Conservation (phyloP, 2,888 invertebrate genomes). For the Synanthedon andrenaeformis region DNA sequence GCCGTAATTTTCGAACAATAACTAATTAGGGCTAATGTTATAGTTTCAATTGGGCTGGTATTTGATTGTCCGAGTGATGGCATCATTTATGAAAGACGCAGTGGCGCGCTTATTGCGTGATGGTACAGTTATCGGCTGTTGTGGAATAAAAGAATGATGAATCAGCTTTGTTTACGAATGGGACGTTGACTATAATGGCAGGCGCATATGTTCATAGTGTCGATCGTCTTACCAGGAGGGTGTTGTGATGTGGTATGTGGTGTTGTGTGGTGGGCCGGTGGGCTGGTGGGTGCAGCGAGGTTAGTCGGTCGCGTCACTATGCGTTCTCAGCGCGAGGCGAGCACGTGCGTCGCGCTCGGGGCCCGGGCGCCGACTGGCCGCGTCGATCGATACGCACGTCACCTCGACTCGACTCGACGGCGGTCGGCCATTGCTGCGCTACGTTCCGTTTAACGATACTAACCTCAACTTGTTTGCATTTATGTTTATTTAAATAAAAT, state of each 20-base stretch:
- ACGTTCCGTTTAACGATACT: conserved; percentile 40
- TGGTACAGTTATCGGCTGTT: too few species aligned
- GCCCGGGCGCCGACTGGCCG: conserved; percentile 58
- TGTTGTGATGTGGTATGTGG: not conserved
- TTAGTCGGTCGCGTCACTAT: conserved; percentile 5
- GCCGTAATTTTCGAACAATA: too few species aligned
- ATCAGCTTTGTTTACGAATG: not conserved
- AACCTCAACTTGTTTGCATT: too few species aligned
- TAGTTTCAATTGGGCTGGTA: too few species aligned
- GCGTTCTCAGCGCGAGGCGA: conserved; percentile 10
- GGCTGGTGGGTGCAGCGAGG: conserved; percentile 11
- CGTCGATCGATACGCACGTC: conserved; percentile 51
- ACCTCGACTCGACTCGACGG: not conserved
- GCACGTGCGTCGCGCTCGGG: conserved; percentile 39
- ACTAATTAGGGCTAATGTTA: too few species aligned
- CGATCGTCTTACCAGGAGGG: not conserved
- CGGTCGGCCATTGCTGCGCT: conserved; percentile 43
- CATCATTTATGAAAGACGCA: too few species aligned
- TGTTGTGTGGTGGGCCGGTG: conserved; percentile 2
- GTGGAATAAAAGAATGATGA: not conserved
- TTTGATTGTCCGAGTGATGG: too few species aligned
- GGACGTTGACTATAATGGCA: not conserved
- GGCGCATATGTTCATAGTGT: too few species aligned
- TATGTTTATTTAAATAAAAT: too few species aligned
- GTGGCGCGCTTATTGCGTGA: too few species aligned